phyloP scores from a whole-genome alignment of 1,140 invertebrate species.

The Papilio glaucus region DNA sequence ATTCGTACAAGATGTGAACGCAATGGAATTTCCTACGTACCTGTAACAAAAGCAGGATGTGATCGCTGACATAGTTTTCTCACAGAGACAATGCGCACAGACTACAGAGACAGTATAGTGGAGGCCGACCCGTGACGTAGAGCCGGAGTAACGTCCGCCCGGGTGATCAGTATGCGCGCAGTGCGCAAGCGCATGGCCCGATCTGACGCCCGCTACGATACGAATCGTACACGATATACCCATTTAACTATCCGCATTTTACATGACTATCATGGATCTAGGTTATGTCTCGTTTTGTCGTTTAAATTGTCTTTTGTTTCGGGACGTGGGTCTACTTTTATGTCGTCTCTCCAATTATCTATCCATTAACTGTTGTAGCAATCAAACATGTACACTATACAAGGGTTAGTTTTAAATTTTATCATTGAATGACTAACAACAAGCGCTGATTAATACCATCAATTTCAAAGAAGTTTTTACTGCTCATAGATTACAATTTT shows the following conservation, averaged over 20 bases:
- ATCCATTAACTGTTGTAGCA: neutral
- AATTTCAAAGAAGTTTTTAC: too few species aligned
- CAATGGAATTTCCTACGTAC: slow-evolving; percentile 16
- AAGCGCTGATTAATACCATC: too few species aligned
- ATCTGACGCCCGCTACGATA: slow-evolving; percentile 33
- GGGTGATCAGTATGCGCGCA: slow-evolving; percentile 35
- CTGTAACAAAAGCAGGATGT: slow-evolving; percentile 34
- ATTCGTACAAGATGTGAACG: neutral
- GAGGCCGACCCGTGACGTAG: slow-evolving; percentile 36
- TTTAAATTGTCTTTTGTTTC: slow-evolving; percentile 23
- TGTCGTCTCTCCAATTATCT: neutral
- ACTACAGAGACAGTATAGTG: neutral
- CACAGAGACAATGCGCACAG: slow-evolving; percentile 29
- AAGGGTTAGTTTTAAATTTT: too few species aligned
- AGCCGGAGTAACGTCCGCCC: slow-evolving; percentile 37
- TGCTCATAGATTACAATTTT: too few species aligned
- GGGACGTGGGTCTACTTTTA: neutral
- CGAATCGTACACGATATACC: slow-evolving; percentile 34
- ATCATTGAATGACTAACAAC: too few species aligned
- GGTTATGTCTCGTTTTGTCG: slow-evolving; percentile 30
- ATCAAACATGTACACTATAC: neutral
- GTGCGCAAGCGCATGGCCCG: slow-evolving; percentile 20
- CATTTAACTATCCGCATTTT: slow-evolving; percentile 36
- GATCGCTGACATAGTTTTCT: slow-evolving; percentile 37
- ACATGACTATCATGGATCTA: slow-evolving; percentile 34